These are phyloP conservation scores for Cyanoderma ruficeps DNA, from an alignment of 2,113 vertebrate genomes.

Conservation along the genomic window DNA sequence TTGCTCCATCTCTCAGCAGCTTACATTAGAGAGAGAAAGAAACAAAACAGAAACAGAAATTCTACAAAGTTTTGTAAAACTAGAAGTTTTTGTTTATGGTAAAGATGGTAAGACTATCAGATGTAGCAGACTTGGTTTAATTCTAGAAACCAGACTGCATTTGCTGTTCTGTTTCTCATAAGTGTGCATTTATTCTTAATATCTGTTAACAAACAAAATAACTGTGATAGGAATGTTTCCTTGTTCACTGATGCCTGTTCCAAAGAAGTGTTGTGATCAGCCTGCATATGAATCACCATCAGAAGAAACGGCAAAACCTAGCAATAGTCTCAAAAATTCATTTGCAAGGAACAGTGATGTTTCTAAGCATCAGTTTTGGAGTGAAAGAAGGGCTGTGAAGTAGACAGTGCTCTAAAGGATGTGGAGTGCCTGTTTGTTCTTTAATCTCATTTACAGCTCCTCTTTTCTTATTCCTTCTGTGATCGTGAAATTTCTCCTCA, in stretches of 20 bases:
- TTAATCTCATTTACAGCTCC: background rate
- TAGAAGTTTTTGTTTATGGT: background rate
- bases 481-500: background rate
- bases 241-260: background rate
- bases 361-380: background rate
- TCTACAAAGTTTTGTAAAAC: background rate
- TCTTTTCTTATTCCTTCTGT: background rate
- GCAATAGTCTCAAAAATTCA: background rate
- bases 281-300: background rate
- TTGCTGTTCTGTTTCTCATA: background rate
- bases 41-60: background rate
- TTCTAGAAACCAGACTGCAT: background rate
- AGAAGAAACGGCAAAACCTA: background rate
- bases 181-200: background rate
- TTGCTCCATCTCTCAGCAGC: background rate
- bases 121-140: background rate
- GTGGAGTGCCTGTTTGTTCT: background rate
- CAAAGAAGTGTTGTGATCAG: background rate
- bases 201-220: background rate
- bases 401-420: background rate
- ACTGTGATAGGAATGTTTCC: background rate
- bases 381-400: background rate
- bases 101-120: background rate
- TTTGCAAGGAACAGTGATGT: background rate
- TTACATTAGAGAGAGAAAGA: background rate